A percentile compares a stretch with the other conserved stretches of the same genome.
Evolutionary conservation across 2,797 vertebrate species (phyloP).

Genomic region (Octomys mimax): DNA sequence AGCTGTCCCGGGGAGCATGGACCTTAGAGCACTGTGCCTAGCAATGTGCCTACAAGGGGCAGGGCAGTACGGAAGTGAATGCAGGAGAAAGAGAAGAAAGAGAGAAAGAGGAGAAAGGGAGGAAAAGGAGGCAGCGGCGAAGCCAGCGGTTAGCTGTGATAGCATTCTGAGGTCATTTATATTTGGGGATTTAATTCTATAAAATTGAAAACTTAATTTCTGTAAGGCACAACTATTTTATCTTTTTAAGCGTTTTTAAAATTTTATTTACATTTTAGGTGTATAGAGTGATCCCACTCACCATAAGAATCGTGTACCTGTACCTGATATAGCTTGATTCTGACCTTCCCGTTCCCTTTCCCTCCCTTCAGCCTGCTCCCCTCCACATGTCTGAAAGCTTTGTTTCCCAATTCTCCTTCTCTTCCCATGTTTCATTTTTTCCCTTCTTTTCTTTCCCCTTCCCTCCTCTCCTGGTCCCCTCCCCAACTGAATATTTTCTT

Average conservation of each 20-base stretch:
- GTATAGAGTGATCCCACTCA: not conserved
- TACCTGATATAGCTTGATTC: not conserved
- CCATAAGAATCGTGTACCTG: not conserved
- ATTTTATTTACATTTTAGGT: not conserved
- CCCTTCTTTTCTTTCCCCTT: not conserved
- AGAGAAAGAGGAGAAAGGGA: not conserved
- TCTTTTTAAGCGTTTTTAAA: not conserved
- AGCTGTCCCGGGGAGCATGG: not conserved
- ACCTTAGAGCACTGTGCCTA: not conserved
- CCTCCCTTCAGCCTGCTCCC: not conserved
- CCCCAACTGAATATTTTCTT: not conserved
- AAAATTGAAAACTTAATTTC: not conserved
- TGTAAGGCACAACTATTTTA: not conserved
- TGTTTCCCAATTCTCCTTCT: not conserved
- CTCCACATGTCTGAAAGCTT: not conserved
- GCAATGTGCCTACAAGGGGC: fast-evolving
- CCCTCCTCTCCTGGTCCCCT: not conserved
- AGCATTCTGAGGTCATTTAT: not conserved
- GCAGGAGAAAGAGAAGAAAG: not conserved
- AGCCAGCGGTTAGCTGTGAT: not conserved
- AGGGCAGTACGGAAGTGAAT: not conserved
- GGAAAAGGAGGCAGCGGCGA: not conserved
- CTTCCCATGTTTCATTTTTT: not conserved
- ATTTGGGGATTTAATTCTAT: not conserved
- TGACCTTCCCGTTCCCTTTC: not conserved